Evolutionary conservation across 2,888 invertebrate genomes (phyloP).

Genomic region (Elaeidobius kamerunicus): DNA sequence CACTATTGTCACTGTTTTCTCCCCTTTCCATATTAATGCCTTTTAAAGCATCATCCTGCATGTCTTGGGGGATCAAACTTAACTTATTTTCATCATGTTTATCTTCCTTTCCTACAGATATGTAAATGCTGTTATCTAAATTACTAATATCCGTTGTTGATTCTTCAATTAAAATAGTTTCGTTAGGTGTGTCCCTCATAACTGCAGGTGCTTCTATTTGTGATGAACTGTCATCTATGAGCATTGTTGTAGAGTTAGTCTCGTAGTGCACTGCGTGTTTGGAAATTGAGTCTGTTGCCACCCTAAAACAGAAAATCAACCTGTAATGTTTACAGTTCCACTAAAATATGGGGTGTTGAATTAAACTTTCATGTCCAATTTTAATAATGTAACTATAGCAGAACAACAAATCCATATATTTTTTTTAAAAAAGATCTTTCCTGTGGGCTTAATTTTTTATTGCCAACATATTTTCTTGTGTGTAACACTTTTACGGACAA

Average conservation of each 20-base stretch:
- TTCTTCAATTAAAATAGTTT: neutral
- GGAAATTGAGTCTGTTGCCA: conserved; percentile 11
- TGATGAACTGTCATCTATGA: conserved; percentile 6
- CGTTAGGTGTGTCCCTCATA: neutral
- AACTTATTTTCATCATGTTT: neutral
- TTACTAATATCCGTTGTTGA: conserved; percentile 18
- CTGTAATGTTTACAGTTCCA: neutral
- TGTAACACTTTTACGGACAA: too few species aligned
- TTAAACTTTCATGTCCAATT: too few species aligned
- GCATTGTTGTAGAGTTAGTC: conserved; percentile 2
- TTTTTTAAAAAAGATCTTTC: too few species aligned
- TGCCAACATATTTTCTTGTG: too few species aligned
- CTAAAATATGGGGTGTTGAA: neutral
- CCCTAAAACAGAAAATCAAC: conserved; percentile 11
- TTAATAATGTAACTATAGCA: too few species aligned
- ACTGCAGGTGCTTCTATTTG: conserved; percentile 1
- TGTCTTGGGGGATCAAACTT: neutral
- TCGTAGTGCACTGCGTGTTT: conserved; percentile 9
- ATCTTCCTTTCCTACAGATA: conserved; percentile 8
- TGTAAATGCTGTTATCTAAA: neutral
- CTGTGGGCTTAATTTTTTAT: too few species aligned
- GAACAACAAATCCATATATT: too few species aligned
- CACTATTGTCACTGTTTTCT: conserved; percentile 19
- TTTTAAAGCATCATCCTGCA: neutral
- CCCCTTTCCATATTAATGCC: neutral